These are phyloP conservation scores for Pandemis cinnamomeana DNA, from an alignment of 2,888 invertebrate genomes.

Conservation along the genomic window DNA sequence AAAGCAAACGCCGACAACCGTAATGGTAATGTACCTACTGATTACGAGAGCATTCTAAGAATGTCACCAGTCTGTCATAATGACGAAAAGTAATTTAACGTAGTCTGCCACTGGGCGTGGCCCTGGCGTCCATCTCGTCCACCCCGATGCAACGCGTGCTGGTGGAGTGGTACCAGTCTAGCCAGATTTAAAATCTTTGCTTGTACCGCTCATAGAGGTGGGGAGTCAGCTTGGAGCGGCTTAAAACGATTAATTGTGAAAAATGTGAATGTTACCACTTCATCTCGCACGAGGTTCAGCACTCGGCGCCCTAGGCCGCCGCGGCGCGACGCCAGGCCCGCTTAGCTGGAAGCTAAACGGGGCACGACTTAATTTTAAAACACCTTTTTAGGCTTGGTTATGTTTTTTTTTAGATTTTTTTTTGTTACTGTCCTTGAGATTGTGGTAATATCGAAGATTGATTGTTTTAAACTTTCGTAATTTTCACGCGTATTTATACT, in stretches of 20 bases:
- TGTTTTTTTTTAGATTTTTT: slow-evolving; percentile 66
- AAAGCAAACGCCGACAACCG: slow-evolving; percentile 68
- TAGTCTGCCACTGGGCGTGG: slow-evolving; percentile 19
- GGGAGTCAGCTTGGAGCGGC: background rate
- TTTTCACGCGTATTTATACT: background rate
- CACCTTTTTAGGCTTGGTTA: slow-evolving; percentile 69
- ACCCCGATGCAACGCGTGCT: slow-evolving; percentile 34
- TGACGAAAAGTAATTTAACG: slow-evolving; percentile 41
- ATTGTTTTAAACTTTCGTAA: slow-evolving; percentile 4
- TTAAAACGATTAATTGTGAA: background rate
- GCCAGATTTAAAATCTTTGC: slow-evolving; percentile 10
- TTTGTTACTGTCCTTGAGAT: slow-evolving; percentile 57
- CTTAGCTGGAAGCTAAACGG: slow-evolving; percentile 73
- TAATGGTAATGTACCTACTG: slow-evolving; percentile 50
- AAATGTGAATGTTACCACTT: slow-evolving; percentile 26
- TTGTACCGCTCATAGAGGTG: background rate
- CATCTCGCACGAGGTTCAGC: slow-evolving; percentile 5
- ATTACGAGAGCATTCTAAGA: slow-evolving; percentile 65
- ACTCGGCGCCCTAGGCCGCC: slow-evolving; percentile 10
- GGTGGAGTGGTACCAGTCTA: slow-evolving; percentile 21
- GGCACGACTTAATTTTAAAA: slow-evolving; percentile 71
- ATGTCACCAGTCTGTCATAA: slow-evolving; percentile 53
- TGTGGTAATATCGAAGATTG: slow-evolving; percentile 59
- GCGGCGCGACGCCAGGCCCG: slow-evolving; percentile 43
- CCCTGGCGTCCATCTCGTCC: slow-evolving; percentile 12